These are phyloP conservation scores for Epinotia demarniana DNA, from an alignment of 2,888 invertebrate genomes.

Conservation along the genomic window DNA sequence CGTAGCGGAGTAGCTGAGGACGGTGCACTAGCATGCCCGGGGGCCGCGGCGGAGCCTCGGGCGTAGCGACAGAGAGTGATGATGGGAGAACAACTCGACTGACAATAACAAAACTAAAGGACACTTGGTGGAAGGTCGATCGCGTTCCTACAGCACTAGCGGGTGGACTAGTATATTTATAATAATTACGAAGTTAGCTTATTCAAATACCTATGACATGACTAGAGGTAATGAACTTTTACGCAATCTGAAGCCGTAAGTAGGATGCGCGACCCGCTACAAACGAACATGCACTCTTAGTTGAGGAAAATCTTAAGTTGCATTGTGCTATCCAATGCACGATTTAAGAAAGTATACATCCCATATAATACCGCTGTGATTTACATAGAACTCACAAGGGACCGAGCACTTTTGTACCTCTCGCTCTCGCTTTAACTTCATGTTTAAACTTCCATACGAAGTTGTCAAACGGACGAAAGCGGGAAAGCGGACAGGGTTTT, in stretches of 20 bases:
- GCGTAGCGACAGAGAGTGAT: conserved; percentile 9
- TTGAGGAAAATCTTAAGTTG: background rate
- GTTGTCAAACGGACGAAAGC: no score
- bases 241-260: background rate
- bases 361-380: no score
- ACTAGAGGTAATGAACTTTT: conserved; percentile 1
- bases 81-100: conserved; percentile 11
- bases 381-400: no score
- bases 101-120: background rate
- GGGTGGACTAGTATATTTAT: background rate
- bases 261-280: background rate
- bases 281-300: background rate
- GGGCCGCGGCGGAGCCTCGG: conserved; percentile 11
- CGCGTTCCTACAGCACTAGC: background rate
- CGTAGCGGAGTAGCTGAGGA: conserved; percentile 8
- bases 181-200: background rate
- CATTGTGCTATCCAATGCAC: background rate
- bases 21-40: conserved; percentile 64
- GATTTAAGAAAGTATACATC: no score
- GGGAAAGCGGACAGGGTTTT: no score
- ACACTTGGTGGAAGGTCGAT: conserved; percentile 3
- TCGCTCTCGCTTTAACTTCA: no score
- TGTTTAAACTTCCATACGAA: no score
- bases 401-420: no score
- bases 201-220: conserved; percentile 1